Conservation (phyloP, 2,797 vertebrate species). For the Lagocephalus sceleratus region DNA sequence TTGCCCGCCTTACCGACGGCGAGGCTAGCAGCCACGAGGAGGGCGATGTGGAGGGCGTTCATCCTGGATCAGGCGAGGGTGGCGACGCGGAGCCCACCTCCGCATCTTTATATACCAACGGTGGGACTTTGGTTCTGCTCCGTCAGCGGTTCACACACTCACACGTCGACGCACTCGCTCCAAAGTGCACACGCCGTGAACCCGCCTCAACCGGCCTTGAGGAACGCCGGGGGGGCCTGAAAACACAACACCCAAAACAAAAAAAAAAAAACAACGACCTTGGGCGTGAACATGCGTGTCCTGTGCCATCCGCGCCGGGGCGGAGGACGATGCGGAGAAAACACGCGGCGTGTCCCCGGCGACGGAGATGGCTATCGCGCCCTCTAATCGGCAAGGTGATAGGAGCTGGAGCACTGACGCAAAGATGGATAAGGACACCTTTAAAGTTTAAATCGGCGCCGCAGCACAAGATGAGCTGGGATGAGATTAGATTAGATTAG, state of each 20-base stretch:
- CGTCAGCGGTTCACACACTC: slow-evolving; percentile 54
- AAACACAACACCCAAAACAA: too few species aligned
- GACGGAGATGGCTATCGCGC: too few species aligned
- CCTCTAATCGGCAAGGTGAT: too few species aligned
- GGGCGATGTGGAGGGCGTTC: slow-evolving; percentile 41
- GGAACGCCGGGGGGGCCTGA: too few species aligned
- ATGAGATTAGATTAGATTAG: too few species aligned
- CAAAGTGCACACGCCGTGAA: neutral
- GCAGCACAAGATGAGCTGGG: too few species aligned
- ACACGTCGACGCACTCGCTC: slow-evolving; percentile 14
- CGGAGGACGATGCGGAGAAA: too few species aligned
- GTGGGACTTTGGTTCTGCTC: slow-evolving; percentile 17
- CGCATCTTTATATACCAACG: slow-evolving; percentile 40
- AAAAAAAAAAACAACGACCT: neutral
- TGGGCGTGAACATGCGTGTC: neutral
- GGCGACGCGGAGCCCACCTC: neutral
- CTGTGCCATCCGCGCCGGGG: too few species aligned
- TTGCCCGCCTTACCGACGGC: slow-evolving; percentile 61
- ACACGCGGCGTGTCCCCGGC: too few species aligned
- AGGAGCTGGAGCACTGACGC: too few species aligned
- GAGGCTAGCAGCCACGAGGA: slow-evolving; percentile 58
- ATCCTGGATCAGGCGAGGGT: slow-evolving; percentile 37
- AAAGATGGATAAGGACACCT: too few species aligned
- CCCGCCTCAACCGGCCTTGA: neutral
- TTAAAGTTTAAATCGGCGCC: too few species aligned